phyloP scores from a whole-genome alignment of 2,113 vertebrate species.

The Nestor notabilis region DNA sequence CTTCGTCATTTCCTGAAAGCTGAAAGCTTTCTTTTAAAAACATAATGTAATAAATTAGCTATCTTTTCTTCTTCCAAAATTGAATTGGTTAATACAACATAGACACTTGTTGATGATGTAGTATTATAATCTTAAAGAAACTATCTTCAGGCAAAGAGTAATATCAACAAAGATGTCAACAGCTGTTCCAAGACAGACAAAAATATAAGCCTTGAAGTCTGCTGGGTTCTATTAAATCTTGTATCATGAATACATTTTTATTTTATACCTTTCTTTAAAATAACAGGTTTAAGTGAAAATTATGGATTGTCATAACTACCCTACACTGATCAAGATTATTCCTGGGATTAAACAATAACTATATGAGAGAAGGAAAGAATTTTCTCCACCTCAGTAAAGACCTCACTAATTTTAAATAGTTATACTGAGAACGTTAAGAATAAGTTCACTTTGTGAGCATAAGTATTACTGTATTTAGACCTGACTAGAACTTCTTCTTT shows the following conservation, averaged over 20 bases:
- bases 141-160: background rate
- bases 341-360: background rate
- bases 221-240: background rate
- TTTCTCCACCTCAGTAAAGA: background rate
- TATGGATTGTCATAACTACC: background rate
- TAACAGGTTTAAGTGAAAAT: background rate
- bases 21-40: background rate
- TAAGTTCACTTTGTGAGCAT: background rate
- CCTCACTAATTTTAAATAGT: background rate
- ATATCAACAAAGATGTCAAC: background rate
- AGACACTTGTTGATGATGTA: background rate
- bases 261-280: background rate
- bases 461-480: background rate
- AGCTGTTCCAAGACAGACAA: background rate
- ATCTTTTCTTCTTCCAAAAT: background rate
- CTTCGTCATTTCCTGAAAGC: background rate
- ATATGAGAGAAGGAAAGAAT: background rate
- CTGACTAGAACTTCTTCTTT: background rate
- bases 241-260: background rate
- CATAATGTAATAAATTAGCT: background rate
- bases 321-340: background rate
- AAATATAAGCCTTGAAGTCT: background rate
- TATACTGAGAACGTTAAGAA: background rate
- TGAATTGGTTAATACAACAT: background rate
- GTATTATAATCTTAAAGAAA: background rate